Evolutionary conservation across 2,888 invertebrate species (phyloP), one percentile per base, ranked within the genome.

Genomic region (Tenthredo distinguenda): DNA sequence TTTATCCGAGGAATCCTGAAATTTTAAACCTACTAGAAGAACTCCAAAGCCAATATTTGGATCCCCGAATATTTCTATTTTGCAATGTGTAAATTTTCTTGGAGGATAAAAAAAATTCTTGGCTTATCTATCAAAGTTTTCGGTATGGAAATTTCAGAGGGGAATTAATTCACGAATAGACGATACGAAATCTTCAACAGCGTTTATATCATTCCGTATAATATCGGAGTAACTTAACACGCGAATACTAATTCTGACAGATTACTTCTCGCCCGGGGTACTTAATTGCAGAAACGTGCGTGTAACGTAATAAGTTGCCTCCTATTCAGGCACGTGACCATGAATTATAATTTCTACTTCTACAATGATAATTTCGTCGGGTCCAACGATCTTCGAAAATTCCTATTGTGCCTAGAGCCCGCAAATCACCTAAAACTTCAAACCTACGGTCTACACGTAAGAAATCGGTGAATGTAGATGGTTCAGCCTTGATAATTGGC

Each of bases 401-500:
- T 55, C 6, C 7, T 55, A 55, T 55, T n/a, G 18, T 18, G 9
- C 18, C 50, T 50, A 50, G 50, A 55, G 55, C 7, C n/a, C n/a
- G 55, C 55, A n/a, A 55, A 55, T n/a, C n/a, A 55, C 5, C 55
- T n/a, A 2, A n/a, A 55, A n/a, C n/a, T n/a, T 55, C 47, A 47
- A n/a, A 18, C 18, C n/a, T 6, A n/a, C n/a, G n/a, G n/a, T 55
- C 6, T 50, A 50, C 6, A 50, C 50, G 7, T 21, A 55, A 15
- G 18, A 50, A 40, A 31, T 55, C 31, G 50, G 83, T 83, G 83
- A 83, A 83, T 83, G 83, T 40, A 34, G 31, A 71, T 68, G 15
- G 31, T 31, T 50, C 40, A 83, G 68, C 83, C 83, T 83, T 83
- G 83, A 68, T 26, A 12, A 68, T 47, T 10, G 12, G 68, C 83